Base-by-base conservation (phyloP, 2,888 invertebrate genomes). In the Drosophila greeni region DNA sequence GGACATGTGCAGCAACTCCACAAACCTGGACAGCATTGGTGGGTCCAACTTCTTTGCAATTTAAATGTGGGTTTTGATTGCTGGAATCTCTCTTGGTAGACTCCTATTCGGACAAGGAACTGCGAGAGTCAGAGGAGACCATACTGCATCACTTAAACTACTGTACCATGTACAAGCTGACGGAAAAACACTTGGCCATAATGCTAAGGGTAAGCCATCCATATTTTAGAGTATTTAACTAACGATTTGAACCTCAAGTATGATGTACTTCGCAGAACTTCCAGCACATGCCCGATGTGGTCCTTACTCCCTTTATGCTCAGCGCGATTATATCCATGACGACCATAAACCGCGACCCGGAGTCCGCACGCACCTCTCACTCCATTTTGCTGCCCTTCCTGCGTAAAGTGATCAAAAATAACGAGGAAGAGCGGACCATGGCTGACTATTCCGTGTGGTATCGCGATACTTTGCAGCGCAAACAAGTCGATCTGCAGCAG, bases 231-330 rank as follows among this genome's bases (percentile, higher is more conserved):
- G n/a, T n/a, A 1, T 34, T 11, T 12, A 6, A 36, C 14, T 45
- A 2, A 4, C 1, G 2, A 33, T 8, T 18, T 31, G 7, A 24
- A 4, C 0, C 5, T 2, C 1, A 12, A 29, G 2, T 18, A 18
- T 4, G 18, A 5, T n/a, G n/a, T 7, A 45, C 5, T 48, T 87
- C 86, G 88, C 24, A 92, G 89, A 90, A 88, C 73, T 87, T 92
- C 24, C 81, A 88, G 2, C 89, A 90, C 59, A 89, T 90, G 57
- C 92, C 93, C 0, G 92, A 93, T 82, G 90, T 90, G 53, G 86
- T 92, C 42, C 84, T 93, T 29, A 91, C 92, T 71, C 91, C 93
- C 1, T 93, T 93, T 82, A 90, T 92, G 69, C 86, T 93, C n/a
- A 91, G 92, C 62, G 89, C 92, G 14, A 86, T 93, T 18, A 87